Evolutionary conservation across 2,113 vertebrate genomes (phyloP).

Genomic region (Xiphophorus couchianus): DNA sequence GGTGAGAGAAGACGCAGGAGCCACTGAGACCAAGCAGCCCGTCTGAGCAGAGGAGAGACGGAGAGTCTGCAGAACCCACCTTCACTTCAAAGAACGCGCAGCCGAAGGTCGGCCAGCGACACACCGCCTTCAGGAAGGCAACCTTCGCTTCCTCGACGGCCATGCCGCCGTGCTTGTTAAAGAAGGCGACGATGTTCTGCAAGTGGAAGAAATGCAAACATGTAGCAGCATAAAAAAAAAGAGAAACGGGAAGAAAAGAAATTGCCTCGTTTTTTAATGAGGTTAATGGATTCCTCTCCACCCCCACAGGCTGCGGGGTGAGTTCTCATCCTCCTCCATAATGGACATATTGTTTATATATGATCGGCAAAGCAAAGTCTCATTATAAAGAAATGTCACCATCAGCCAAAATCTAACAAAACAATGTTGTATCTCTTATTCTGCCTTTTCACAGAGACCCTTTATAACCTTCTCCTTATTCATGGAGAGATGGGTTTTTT

Average conservation of each 20-base stretch:
- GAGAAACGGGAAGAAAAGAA: neutral
- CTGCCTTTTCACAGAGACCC: neutral
- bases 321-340: constrained; percentile 19
- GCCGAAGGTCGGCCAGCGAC: constrained; percentile 92
- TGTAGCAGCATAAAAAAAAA: neutral
- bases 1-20: neutral
- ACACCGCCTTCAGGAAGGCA: constrained; percentile 87
- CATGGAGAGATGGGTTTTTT: neutral
- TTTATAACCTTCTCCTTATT: too few relatives aligned
- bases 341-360: constrained; percentile 34
- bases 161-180: constrained; percentile 83
- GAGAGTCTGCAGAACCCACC: constrained; percentile 71
- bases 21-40: constrained; percentile 11
- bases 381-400: neutral
- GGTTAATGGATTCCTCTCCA: constrained; percentile 30
- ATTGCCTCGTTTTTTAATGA: constrained; percentile 15
- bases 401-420: neutral
- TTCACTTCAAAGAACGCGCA: constrained; percentile 98
- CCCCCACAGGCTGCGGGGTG: constrained; percentile 28
- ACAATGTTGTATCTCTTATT: neutral
- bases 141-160: constrained; percentile 86
- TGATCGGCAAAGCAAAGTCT: neutral
- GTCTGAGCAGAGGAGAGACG: neutral
- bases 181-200: constrained; percentile 78
- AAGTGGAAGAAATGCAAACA: constrained; percentile 2